phyloP scores from a whole-genome alignment of 1,140 invertebrate species.

The Metopolophium dirhodum region DNA sequence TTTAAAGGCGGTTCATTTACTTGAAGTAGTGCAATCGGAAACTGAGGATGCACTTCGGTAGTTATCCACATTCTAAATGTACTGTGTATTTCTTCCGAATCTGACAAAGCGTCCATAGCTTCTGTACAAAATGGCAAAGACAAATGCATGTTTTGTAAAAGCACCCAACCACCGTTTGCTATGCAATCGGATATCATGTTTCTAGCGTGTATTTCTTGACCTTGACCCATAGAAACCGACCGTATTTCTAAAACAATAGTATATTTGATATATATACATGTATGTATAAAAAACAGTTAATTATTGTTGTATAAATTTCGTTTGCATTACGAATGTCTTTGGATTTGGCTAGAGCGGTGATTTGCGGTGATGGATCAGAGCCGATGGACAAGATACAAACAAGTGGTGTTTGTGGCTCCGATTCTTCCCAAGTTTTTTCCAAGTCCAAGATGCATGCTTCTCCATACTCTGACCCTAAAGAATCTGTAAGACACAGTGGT shows the following conservation, averaged over 20 bases:
- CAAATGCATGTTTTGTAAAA: slow-evolving; percentile 95
- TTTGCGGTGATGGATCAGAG: slow-evolving; percentile 94
- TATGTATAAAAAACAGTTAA: neutral
- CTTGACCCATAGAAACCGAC: slow-evolving; percentile 95
- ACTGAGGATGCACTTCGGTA: slow-evolving; percentile 91
- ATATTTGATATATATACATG: neutral
- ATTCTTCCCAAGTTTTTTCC: slow-evolving; percentile 88
- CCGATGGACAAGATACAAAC: slow-evolving; percentile 94
- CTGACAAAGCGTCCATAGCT: slow-evolving; percentile 85
- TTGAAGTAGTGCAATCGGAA: slow-evolving; percentile 85
- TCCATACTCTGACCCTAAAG: slow-evolving; percentile 87
- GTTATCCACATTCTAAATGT: slow-evolving; percentile 94
- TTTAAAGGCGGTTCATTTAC: slow-evolving; percentile 62
- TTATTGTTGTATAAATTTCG: neutral
- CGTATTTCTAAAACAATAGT: slow-evolving; percentile 70
- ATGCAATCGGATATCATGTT: slow-evolving; percentile 83
- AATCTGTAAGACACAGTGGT: slow-evolving; percentile 66
- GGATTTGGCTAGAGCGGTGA: slow-evolving; percentile 84
- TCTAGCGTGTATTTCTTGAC: slow-evolving; percentile 91
- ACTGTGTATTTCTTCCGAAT: slow-evolving; percentile 82
- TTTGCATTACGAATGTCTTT: slow-evolving; percentile 78
- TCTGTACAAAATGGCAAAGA: slow-evolving; percentile 92
- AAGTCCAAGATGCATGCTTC: slow-evolving; percentile 92
- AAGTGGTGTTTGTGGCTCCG: slow-evolving; percentile 84
- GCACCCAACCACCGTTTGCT: slow-evolving; percentile 81